Conservation (phyloP, 2,113 vertebrate genomes). For the Nematolebias whitei region DNA sequence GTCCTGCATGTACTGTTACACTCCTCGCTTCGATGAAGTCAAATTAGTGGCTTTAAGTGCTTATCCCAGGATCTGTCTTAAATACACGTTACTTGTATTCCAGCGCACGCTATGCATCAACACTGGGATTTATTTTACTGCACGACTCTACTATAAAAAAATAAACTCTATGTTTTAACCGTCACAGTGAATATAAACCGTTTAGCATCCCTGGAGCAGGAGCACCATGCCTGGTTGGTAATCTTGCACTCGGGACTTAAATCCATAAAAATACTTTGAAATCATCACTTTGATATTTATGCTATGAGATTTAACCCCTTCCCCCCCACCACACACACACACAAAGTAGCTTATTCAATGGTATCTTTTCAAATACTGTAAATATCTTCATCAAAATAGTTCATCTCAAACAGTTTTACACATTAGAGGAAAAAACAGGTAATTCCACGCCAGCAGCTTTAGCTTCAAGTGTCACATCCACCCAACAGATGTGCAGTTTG, state of each 20-base stretch:
- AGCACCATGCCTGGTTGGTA: neutral
- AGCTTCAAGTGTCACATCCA: constrained; percentile 21
- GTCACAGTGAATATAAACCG: constrained; percentile 9
- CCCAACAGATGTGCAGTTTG: neutral
- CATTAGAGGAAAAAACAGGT: constrained; percentile 10
- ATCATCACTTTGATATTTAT: constrained; percentile 13
- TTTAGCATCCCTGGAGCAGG: neutral
- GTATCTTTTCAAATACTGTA: constrained; percentile 34
- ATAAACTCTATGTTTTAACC: neutral
- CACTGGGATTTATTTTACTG: neutral
- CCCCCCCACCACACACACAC: too few relatives aligned
- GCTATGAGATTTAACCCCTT: constrained; percentile 43
- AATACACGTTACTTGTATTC: neutral
- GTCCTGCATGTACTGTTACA: constrained; percentile 10
- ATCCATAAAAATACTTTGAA: constrained; percentile 37
- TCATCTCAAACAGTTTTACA: constrained; percentile 29
- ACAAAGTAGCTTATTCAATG: constrained; percentile 53
- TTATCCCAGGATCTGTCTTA: neutral
- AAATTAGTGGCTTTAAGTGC: neutral
- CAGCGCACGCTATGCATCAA: neutral
- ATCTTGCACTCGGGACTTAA: constrained; percentile 10
- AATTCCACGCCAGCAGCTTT: constrained; percentile 53
- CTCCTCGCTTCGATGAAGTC: neutral
- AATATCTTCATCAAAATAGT: constrained; percentile 56
- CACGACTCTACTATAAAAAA: neutral